Evolutionary conservation across 2,113 vertebrate species (phyloP).

Genomic region (Aepyceros melampus): DNA sequence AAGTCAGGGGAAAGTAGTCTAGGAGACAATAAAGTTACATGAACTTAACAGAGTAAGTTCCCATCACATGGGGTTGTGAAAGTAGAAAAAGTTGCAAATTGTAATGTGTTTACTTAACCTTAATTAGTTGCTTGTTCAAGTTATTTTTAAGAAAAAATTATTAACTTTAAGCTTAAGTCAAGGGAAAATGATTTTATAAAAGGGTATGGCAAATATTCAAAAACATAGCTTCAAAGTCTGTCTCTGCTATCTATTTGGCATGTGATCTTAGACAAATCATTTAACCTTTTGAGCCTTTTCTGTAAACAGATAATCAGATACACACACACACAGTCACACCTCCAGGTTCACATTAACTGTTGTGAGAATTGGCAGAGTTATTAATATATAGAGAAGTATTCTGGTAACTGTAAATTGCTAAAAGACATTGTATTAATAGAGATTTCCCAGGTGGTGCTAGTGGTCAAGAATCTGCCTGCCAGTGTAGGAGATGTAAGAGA

Average conservation of each 20-base stretch:
- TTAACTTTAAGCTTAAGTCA: background rate
- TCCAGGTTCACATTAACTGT: background rate
- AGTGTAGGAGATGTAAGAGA: background rate
- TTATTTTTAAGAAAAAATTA: background rate
- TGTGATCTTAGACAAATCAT: background rate
- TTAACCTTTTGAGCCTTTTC: constrained; percentile 11
- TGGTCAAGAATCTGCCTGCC: background rate
- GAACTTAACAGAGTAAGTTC: background rate
- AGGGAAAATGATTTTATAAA: background rate
- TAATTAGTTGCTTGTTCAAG: constrained; percentile 10
- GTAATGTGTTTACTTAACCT: background rate
- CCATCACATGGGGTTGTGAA: background rate
- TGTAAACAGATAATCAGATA: background rate
- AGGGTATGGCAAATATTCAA: background rate
- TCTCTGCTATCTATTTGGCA: background rate
- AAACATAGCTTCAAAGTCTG: background rate
- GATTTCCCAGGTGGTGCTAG: background rate
- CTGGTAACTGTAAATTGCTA: background rate
- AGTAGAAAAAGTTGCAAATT: background rate
- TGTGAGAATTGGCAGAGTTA: background rate
- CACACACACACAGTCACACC: background rate
- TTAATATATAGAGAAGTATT: background rate
- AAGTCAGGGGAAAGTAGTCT: background rate
- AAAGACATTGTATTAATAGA: background rate
- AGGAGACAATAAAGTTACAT: background rate